Conservation (phyloP, 2,113 vertebrate genomes). For the Laterallus jamaicensis region DNA sequence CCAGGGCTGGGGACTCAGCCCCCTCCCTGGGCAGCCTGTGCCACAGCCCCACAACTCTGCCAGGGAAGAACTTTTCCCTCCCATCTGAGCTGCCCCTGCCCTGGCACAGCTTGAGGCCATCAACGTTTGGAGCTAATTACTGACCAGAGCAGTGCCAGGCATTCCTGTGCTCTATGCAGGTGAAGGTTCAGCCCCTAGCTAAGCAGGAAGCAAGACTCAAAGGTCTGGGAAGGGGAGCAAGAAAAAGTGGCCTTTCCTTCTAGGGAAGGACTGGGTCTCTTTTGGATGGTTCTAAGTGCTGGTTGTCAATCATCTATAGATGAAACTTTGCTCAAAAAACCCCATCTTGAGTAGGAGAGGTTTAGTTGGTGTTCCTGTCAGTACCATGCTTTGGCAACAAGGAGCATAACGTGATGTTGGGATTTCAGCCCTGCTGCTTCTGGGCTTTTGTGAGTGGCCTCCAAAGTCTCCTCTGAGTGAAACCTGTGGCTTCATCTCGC, state of each 20-base stretch:
- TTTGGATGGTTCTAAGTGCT: neutral
- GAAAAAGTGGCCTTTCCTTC: no score
- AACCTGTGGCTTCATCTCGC: neutral
- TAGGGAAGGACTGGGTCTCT: neutral
- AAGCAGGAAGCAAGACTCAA: neutral
- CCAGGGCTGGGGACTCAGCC: no score
- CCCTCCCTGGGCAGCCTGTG: no score
- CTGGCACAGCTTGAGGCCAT: no score
- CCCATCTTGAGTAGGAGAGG: neutral
- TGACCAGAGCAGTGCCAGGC: neutral
- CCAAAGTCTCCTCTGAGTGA: neutral
- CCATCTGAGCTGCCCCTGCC: no score
- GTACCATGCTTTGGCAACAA: neutral
- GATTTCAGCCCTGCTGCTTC: neutral
- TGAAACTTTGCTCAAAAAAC: neutral
- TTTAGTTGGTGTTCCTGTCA: neutral
- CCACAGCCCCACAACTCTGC: no score
- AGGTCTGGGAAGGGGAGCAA: neutral
- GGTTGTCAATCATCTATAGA: neutral
- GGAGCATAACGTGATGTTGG: neutral
- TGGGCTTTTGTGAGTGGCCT: neutral
- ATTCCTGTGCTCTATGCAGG: rapidly evolving
- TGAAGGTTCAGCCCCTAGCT: neutral
- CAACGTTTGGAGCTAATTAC: no score
- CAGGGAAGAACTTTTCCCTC: no score